Base-by-base conservation (phyloP, 2,888 invertebrate species). In the Spatulosminthurus flaviceps region DNA sequence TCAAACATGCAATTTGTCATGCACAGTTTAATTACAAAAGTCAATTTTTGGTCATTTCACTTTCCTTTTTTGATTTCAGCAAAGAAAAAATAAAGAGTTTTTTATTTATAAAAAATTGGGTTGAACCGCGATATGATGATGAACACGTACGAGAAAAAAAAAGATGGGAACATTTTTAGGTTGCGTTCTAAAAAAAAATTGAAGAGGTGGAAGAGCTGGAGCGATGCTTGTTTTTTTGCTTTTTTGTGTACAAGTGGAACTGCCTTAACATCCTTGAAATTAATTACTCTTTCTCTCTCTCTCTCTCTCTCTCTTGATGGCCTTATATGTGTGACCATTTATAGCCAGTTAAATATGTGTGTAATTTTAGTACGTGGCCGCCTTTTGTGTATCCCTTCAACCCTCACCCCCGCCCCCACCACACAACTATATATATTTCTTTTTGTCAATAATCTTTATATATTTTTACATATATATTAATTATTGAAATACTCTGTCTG, bases 291-390 rank as follows among this genome's bases (percentile, higher is more conserved):
- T n/a, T n/a, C n/a, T n/a, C n/a, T n/a, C n/a, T n/a, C n/a, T n/a
- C n/a, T n/a, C n/a, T n/a, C n/a, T n/a, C n/a, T n/a, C n/a, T n/a
- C 51, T 73, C 73, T 67, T 76, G 76, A 76, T 76, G 76, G 76
- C 76, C 76, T 76, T 70, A 21, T 76, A 67, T 69, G 69, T 76
- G 76, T 76, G 66, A 76, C 76, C 67, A 76, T 74, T 60, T 74
- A 60, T 74, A 69, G 77, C 51, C 77, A 69, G 60, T 70, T 69
- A n/a, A 73, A 64, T 78, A 64, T 78, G 77, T 77, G 78, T 78
- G 72, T 72, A 64, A 78, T 78, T 78, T 78, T 73, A 78, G 78
- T 78, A 78, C 78, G 78, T 78, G 78, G 78, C 78, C 78, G 78
- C 78, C 78, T 78, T 78, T 72, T 71, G 64, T 77, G 78, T 78